Base-by-base conservation (phyloP, 2,797 vertebrate genomes). In the Gobionotothen gibberifrons region DNA sequence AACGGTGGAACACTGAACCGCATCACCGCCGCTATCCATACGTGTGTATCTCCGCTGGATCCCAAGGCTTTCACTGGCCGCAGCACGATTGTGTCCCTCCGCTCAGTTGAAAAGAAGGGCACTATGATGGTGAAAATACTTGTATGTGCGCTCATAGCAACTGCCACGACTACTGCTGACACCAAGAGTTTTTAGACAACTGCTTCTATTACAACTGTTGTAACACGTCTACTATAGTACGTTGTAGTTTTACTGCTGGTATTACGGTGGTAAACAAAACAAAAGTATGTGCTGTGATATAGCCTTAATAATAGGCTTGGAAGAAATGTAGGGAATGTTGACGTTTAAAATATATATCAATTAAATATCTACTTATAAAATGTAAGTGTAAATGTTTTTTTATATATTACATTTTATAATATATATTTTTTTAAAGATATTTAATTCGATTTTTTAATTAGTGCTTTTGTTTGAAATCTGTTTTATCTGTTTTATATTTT, bases 1-100 rank as follows among this genome's bases (percentile, higher is more conserved):
- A 79, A 85, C 90, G 19, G 61, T 85, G 83, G 81, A 89, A 88
- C 83, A 82, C 78, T 78, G 81, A 78, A 53, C 90, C 90, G 86
- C 86, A 90, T 75, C 86, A 91, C 90, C 66, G 68, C 90, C 59
- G 74, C 72, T 58, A 79, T 90, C 86, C 87, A 86, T 74, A 56
- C 43, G 64, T 1, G 87, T 92, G 78, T 89, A 48, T 83, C 82
- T 93, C 91, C 91, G 91, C 92, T 66, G 65, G 61, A 89, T 89
- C 83, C 78, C 55, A 39, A 70, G 66, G 74, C 81, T 79, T 86
- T 86, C 82, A 77, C 81, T 40, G 69, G 65, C 89, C 72, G 74
- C 80, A 76, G 55, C 72, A 79, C 81, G 7, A 4, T 14, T 21
- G 82, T 92, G 76, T 91, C 83, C 87, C 80, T 93, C 89, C 91